Percentiles rank a stretch among this genome's conserved stretches.
Conservation (phyloP, 2,113 vertebrate species). For the Scomber colias region DNA sequence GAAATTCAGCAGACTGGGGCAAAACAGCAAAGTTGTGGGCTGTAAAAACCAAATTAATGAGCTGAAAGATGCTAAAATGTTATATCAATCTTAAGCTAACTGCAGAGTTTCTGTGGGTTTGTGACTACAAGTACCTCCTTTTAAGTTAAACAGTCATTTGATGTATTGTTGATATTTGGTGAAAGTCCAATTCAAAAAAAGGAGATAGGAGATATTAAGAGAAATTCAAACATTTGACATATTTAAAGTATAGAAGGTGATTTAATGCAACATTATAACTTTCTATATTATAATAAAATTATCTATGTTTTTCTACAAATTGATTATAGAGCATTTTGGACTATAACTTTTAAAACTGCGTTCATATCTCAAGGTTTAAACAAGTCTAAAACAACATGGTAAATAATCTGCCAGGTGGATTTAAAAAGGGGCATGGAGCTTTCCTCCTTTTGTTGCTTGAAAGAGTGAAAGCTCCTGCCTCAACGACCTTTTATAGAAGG, state of each 20-base stretch:
- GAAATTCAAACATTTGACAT: too few relatives aligned
- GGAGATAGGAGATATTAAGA: too few relatives aligned
- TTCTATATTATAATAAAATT: background rate
- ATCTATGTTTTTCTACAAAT: background rate
- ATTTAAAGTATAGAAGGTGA: background rate
- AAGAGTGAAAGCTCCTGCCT: conserved; percentile 40
- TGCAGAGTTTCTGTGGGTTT: too few relatives aligned
- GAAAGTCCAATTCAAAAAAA: too few relatives aligned
- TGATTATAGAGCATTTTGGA: background rate
- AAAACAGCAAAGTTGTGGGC: too few relatives aligned
- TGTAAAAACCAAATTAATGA: too few relatives aligned
- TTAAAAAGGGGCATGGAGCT: background rate
- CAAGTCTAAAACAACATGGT: background rate
- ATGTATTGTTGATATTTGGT: background rate
- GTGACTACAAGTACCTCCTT: too few relatives aligned
- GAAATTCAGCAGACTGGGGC: too few relatives aligned
- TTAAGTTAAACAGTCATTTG: too few relatives aligned
- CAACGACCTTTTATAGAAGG: conserved; percentile 40
- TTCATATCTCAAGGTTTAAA: background rate
- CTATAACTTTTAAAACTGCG: background rate
- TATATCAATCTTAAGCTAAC: too few relatives aligned
- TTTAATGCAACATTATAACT: background rate
- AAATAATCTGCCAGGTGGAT: background rate
- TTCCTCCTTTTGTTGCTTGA: conserved; percentile 28
- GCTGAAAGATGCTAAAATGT: too few relatives aligned